Conservation (phyloP, 2,888 invertebrate genomes). For the Seladonia tumulorum region DNA sequence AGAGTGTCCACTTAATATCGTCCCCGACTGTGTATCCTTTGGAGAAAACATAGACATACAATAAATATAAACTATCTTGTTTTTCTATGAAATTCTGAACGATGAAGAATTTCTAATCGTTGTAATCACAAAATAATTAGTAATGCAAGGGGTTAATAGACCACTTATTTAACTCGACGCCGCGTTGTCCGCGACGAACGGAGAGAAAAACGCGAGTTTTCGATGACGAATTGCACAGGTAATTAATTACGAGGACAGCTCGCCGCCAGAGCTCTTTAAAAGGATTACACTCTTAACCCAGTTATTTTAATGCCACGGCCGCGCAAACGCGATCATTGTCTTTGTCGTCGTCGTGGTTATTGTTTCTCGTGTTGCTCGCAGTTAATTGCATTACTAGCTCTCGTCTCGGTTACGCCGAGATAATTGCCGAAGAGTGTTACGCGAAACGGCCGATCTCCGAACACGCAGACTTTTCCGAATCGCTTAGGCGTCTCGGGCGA, state of each 20-base stretch:
- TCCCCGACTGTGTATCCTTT: too few species aligned
- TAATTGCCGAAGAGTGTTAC: not conserved
- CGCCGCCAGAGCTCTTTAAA: not conserved
- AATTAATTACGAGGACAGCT: not conserved
- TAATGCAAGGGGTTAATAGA: too few species aligned
- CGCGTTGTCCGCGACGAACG: too few species aligned
- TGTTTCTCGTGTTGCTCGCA: not conserved
- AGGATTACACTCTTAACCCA: not conserved
- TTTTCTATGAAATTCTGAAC: too few species aligned
- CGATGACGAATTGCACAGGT: not conserved
- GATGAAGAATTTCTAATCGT: too few species aligned
- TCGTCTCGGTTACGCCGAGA: not conserved
- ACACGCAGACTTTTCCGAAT: not conserved
- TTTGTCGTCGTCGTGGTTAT: not conserved
- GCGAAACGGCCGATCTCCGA: not conserved
- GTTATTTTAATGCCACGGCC: slow-evolving; percentile 2
- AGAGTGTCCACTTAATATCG: too few species aligned
- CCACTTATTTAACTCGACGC: too few species aligned
- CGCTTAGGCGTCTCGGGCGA: not conserved
- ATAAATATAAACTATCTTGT: too few species aligned
- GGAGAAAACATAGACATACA: too few species aligned
- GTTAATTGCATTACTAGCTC: not conserved
- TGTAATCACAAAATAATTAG: too few species aligned
- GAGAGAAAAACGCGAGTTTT: not conserved
- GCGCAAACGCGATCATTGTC: slow-evolving; percentile 16